Conservation (phyloP, 2,797 vertebrate genomes). For the Heterohyrax brucei region DNA sequence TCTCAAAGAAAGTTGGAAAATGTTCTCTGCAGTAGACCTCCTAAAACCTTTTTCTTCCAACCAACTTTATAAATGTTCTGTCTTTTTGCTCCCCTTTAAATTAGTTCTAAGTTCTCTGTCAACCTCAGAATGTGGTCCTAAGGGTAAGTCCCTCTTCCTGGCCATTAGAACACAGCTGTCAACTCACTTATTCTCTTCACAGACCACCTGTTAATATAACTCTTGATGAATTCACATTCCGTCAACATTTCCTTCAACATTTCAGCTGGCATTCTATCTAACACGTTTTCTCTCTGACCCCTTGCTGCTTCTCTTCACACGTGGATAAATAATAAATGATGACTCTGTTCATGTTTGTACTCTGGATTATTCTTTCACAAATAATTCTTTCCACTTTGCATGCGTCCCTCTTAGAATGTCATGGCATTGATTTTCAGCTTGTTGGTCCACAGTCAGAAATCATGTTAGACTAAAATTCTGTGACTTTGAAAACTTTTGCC, state of each 20-base stretch:
- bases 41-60: not conserved
- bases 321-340: not conserved
- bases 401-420: not conserved
- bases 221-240: not conserved
- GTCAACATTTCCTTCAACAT: not conserved
- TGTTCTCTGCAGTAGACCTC: not conserved
- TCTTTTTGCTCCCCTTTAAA: not conserved
- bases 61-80: not conserved
- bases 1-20: constrained; percentile 2
- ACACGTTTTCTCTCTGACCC: not conserved
- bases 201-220: not conserved
- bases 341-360: constrained; percentile 1
- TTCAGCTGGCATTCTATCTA: not conserved
- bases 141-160: constrained; percentile 8
- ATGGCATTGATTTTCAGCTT: not conserved
- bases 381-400: not conserved
- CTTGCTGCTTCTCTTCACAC: not conserved
- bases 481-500: constrained; percentile 6
- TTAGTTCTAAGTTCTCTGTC: not conserved
- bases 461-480: not conserved
- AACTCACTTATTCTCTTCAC: not conserved
- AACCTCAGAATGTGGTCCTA: not conserved
- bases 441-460: constrained; percentile 33
- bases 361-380: constrained; percentile 32
- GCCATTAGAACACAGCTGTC: constrained; percentile 33